Evolutionary conservation across 2,113 vertebrate species (phyloP).

Genomic region (Sinocyclocheilus grahami): DNA sequence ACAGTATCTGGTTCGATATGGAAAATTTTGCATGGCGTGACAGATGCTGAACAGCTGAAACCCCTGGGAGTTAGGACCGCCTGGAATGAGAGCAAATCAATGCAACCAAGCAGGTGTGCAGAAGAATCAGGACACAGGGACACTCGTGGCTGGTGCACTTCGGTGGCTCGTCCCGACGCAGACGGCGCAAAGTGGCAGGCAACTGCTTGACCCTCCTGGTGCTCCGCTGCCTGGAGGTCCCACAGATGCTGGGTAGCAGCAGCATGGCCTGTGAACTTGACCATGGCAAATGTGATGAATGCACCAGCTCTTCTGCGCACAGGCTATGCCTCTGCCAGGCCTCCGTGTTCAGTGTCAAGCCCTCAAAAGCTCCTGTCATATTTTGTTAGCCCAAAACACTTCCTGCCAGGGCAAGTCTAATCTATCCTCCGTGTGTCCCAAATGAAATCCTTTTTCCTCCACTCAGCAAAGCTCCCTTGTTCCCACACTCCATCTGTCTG

Average conservation of each 20-base stretch:
- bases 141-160: slow-evolving; percentile 60
- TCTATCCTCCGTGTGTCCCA: slow-evolving; percentile 60
- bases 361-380: slow-evolving; percentile 72
- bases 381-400: slow-evolving; percentile 70
- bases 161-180: slow-evolving; percentile 64
- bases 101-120: slow-evolving; percentile 73
- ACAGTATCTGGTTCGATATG: slow-evolving; percentile 6
- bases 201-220: slow-evolving; percentile 70
- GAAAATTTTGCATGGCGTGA: slow-evolving; percentile 57
- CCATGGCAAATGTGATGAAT: slow-evolving; percentile 68
- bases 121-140: slow-evolving; percentile 69
- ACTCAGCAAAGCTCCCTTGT: slow-evolving; percentile 56
- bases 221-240: slow-evolving; percentile 71
- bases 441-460: slow-evolving; percentile 55
- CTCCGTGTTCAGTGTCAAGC: slow-evolving; percentile 67
- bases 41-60: slow-evolving; percentile 76
- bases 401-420: slow-evolving; percentile 64
- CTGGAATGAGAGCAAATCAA: slow-evolving; percentile 73
- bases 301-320: slow-evolving; percentile 55
- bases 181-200: slow-evolving; percentile 66
- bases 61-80: slow-evolving; percentile 65
- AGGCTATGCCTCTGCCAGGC: slow-evolving; percentile 59
- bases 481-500: slow-evolving; percentile 69
- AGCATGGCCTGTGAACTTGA: slow-evolving; percentile 57
- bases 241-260: slow-evolving; percentile 65